Percentiles rank a stretch among this genome's conserved stretches.
Evolutionary conservation across 2,797 vertebrate species (phyloP).

Genomic region (Sorex maritimensis): DNA sequence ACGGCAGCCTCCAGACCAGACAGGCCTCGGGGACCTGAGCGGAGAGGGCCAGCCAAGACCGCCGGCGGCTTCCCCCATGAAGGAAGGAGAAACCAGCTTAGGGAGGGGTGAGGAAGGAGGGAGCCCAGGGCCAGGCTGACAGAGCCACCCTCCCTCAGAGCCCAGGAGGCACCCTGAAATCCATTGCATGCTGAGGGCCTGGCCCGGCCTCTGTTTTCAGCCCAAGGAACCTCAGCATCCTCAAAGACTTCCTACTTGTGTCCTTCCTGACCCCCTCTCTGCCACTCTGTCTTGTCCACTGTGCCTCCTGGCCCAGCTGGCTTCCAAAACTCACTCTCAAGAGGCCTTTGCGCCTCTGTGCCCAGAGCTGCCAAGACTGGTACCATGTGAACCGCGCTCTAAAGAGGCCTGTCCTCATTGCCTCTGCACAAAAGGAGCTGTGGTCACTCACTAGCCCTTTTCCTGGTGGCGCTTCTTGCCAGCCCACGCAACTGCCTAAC

Average conservation of each 20-base stretch:
- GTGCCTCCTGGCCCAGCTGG: neutral
- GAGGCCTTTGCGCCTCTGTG: conserved; percentile 9
- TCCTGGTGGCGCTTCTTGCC: neutral
- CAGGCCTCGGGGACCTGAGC: no score
- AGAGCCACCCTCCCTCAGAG: no score
- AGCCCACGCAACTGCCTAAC: neutral
- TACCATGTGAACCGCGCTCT: neutral
- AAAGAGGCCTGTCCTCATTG: neutral
- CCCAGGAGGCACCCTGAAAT: neutral
- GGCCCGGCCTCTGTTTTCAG: conserved; percentile 28
- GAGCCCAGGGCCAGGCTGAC: no score
- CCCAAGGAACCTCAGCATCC: neutral
- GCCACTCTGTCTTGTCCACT: neutral
- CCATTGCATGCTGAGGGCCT: neutral
- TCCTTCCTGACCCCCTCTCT: neutral
- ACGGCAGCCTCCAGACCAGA: no score
- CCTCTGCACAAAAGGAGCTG: neutral
- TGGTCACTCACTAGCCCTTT: no score
- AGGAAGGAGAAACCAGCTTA: no score
- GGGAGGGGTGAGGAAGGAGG: no score
- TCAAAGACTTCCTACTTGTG: neutral
- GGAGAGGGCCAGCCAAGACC: no score
- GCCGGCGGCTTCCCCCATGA: no score
- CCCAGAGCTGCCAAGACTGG: neutral
- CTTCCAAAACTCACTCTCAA: neutral